Base-by-base conservation (phyloP, 1,140 invertebrate genomes). In the Polypedilum pembai region DNA sequence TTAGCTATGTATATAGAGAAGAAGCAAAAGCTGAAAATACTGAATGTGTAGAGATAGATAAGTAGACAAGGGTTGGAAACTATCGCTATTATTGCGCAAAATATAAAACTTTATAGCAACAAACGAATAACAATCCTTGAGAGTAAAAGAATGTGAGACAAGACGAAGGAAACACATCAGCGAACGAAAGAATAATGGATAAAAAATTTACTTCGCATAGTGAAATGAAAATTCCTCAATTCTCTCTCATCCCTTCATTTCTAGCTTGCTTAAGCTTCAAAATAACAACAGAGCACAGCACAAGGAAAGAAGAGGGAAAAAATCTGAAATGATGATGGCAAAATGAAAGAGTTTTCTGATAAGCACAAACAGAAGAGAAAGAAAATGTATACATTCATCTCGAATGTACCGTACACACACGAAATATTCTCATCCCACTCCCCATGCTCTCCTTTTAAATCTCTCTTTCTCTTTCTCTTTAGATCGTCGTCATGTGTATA, bases 181-280 rank as follows among this genome's bases (percentile, higher is more conserved):
- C 24, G 24, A 33, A 33, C 24, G 24, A 33, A 33, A 5, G 5
- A 33, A 56, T 56, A 56, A 56, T 56, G 45, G 8, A 56, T 56
- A 56, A 56, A 56, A 56, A 56, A 56, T 56, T 56, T 56, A 56
- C 45, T 56, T 56, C 45, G 45, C 45, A 56, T 12, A 56, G 45
- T 56, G 45, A 56, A 56, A 56, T 56, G 45, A n/a, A 56, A 56
- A 56, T 56, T 56, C 45, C 45, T 56, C 45, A 56, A 56, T 56
- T 12, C 12, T 56, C 24, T 3, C 24, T 33, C 24, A 33, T 33
- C 24, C 24, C 24, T 33, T 33, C 24, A 33, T 33, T 33, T 33
- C 24, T 33, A 3, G 24, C 24, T 33, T 3, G 24, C 24, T 33
- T 3, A 5, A 33, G 24, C 5, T 33, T 33, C 45, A 8, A 56